Base-by-base conservation (phyloP, 1,140 invertebrate genomes). In the Nasonia vitripennis region DNA sequence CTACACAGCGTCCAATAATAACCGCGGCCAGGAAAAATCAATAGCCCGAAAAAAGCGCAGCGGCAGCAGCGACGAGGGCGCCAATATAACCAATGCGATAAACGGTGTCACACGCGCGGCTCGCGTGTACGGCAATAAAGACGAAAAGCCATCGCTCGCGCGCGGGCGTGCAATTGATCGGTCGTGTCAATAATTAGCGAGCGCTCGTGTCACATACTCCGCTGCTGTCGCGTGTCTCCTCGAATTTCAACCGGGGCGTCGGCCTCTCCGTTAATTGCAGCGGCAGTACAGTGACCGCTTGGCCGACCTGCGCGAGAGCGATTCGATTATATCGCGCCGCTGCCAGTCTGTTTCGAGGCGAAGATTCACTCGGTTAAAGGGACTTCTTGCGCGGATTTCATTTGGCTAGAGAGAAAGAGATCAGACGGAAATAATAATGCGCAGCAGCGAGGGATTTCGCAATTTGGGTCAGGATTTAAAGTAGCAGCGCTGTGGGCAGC, bases 291-390 rank as follows among this genome's bases (percentile, higher is more conserved):
- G 48, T 86, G 83, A 87, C 83, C 87, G 82, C 70, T 81, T 86
- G 78, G 77, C 78, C 62, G 78, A 86, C 83, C 87, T 41, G 81
- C 77, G 75, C 77, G 27, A 27, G 14, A 62, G 70, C 51, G 27
- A 86, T 83, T 48, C n/a, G 71, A 27, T 87, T 87, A 85, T 83
- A 86, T 87, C 41, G 79, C 73, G 17, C 77, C 48, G 14, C 62
- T 17, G 75, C 80, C 27, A 27, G 27, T 27, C 1, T 27, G 55
- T 20, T 62, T 20, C 55, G 55, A 0, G 17, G 5, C 20, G 55
- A 62, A 62, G 55, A 20, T 62, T 62, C 14, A 62, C 55, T 62
- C 6, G 20, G 3, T 9, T 41, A 41, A 6, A 62, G 55, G 17
- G 14, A 62, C 55, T n/a, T 27, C 27, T 27, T 2, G 27, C 27